Percentiles rank a stretch among this genome's conserved stretches.
Conservation (phyloP, 2,888 invertebrate species). For the Drosophila suboccidentalis region DNA sequence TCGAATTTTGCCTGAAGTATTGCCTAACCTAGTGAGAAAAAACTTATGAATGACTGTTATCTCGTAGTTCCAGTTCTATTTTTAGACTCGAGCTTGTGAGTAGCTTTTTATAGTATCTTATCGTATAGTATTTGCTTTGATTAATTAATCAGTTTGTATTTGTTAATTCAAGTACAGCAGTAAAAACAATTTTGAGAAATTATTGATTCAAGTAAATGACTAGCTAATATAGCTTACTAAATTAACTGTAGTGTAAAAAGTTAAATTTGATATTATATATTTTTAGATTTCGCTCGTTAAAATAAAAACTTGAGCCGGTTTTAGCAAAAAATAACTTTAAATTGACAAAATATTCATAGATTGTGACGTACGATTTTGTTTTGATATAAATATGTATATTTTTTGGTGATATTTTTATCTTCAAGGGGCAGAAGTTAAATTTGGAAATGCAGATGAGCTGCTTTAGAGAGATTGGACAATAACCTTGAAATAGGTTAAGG, state of each 20-base stretch:
- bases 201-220: neutral
- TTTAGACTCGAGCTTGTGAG: neutral
- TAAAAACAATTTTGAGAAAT: neutral
- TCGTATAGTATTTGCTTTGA: slow-evolving; percentile 2
- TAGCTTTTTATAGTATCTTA: neutral
- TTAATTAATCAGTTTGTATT: slow-evolving; percentile 6
- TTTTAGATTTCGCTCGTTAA: neutral
- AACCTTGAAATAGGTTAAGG: neutral
- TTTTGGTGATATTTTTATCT: neutral
- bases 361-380: neutral
- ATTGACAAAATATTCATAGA: neutral
- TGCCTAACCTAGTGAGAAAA: neutral
- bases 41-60: slow-evolving; percentile 16
- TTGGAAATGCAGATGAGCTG: neutral
- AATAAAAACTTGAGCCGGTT: slow-evolving; percentile 1
- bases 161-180: neutral
- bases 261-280: neutral
- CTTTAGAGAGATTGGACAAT: neutral
- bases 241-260: neutral
- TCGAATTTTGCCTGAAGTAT: neutral
- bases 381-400: neutral
- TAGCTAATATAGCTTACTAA: neutral
- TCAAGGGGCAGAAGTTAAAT: neutral
- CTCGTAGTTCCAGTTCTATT: slow-evolving; percentile 3
- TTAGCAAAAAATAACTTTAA: neutral